Evolutionary conservation across 2,888 invertebrate genomes (phyloP).

Genomic region (Drosophila neotestacea): DNA sequence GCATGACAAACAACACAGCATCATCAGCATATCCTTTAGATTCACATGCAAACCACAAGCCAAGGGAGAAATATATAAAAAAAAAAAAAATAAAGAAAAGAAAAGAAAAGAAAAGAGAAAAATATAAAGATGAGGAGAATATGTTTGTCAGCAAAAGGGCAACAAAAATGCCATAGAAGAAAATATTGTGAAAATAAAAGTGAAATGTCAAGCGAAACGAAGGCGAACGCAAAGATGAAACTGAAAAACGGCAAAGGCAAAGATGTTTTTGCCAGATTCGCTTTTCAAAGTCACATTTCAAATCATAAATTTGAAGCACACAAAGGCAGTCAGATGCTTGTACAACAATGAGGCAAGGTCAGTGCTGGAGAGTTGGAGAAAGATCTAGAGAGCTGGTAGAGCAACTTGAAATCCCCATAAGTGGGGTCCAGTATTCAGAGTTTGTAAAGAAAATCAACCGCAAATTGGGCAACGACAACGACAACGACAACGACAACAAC

Average conservation of each 20-base stretch:
- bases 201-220: constrained; percentile 74
- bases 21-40: constrained; percentile 39
- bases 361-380: constrained; percentile 3
- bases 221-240: constrained; percentile 47
- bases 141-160: constrained; percentile 69
- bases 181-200: constrained; percentile 65
- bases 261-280: constrained; percentile 41
- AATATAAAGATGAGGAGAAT: constrained; percentile 29
- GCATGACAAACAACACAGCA: constrained; percentile 50
- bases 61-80: neutral
- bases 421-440: constrained; percentile 34
- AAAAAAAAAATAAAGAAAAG: constrained; percentile 9
- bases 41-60: constrained; percentile 42
- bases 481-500: neutral
- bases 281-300: constrained; percentile 75
- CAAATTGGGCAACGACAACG: constrained; percentile 53
- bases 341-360: constrained; percentile 38
- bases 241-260: constrained; percentile 34
- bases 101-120: neutral
- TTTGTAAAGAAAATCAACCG: constrained; percentile 63
- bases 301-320: constrained; percentile 74
- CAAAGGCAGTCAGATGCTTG: constrained; percentile 31
- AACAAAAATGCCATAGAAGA: constrained; percentile 33
- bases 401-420: constrained; percentile 19
- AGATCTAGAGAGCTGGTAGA: constrained; percentile 10